These are phyloP conservation scores for Ptychodera flava DNA, from an alignment of 35 echinoderm and acorn worm species.

Conservation along the genomic window DNA sequence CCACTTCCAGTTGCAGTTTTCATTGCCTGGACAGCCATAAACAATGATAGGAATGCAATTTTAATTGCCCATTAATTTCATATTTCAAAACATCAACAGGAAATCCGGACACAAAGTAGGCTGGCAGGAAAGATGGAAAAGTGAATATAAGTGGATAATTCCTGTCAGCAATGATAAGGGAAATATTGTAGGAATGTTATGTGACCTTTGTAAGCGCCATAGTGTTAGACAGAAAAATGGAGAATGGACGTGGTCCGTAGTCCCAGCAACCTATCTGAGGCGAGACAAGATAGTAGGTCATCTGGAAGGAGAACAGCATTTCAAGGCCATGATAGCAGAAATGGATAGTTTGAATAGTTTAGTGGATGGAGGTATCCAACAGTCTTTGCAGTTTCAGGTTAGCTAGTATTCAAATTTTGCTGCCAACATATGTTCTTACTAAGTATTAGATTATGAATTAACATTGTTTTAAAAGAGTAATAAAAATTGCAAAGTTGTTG, in stretches of 20 bases:
- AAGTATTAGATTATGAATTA: too few relatives aligned
- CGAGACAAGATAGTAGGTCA: neutral
- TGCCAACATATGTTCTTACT: too few relatives aligned
- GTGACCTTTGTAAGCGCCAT: neutral
- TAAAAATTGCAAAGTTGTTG: too few relatives aligned
- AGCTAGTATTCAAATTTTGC: too few relatives aligned
- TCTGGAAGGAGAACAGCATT: neutral
- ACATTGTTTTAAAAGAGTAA: too few relatives aligned
- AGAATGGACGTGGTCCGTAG: neutral
- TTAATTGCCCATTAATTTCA: neutral
- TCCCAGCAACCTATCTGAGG: neutral
- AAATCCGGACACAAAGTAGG: neutral
- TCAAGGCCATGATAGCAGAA: neutral
- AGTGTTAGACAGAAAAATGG: neutral
- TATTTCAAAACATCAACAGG: neutral
- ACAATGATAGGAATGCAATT: neutral
- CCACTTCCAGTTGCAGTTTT: too few relatives aligned
- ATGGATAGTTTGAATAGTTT: neutral
- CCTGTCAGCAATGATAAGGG: neutral
- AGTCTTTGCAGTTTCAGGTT: neutral
- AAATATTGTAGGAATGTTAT: neutral
- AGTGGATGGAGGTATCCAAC: neutral
- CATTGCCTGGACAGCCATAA: neutral
- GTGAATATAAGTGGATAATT: neutral
- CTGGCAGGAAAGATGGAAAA: neutral